These are phyloP conservation scores for Plumapathes pennacea DNA, from an alignment of 92 coral and sea anemone genomes.

Conservation along the genomic window DNA sequence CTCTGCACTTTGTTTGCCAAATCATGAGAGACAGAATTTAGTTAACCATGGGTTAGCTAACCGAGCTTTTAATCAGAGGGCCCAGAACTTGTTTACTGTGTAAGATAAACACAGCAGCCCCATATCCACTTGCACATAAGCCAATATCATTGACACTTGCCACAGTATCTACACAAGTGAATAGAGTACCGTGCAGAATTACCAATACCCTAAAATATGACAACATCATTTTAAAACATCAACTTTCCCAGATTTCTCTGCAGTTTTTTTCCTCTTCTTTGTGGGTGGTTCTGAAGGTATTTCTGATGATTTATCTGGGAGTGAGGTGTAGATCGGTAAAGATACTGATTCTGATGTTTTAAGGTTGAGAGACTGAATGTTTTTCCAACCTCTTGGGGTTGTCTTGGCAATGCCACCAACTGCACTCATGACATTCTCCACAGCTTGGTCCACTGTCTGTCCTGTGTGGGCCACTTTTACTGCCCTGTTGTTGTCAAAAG, in stretches of 20 bases:
- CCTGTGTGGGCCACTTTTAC: slow-evolving; percentile 93
- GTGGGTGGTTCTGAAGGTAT: slow-evolving; percentile 44
- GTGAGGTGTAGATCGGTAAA: slow-evolving; percentile 86
- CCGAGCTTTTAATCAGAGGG: no score
- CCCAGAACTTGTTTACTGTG: no score
- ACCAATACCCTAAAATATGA: not conserved
- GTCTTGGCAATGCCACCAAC: slow-evolving; percentile 73
- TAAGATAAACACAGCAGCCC: no score
- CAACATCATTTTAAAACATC: not conserved
- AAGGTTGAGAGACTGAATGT: slow-evolving; percentile 83
- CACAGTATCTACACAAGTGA: no score
- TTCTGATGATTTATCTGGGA: slow-evolving; percentile 70
- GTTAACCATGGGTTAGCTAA: no score
- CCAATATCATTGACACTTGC: no score
- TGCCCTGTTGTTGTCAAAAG: slow-evolving; percentile 51
- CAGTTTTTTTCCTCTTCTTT: slow-evolving; percentile 50
- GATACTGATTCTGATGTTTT: slow-evolving; percentile 91
- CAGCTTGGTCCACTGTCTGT: slow-evolving; percentile 63
- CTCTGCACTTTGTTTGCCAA: no score
- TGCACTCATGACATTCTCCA: slow-evolving; percentile 67
- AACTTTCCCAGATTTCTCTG: not conserved
- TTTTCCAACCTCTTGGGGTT: slow-evolving; percentile 90
- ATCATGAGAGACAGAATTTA: no score
- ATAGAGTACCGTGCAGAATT: no score
- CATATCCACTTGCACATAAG: no score